Conservation (phyloP, 2,797 vertebrate species). For the Semaprochilodus insignis region DNA sequence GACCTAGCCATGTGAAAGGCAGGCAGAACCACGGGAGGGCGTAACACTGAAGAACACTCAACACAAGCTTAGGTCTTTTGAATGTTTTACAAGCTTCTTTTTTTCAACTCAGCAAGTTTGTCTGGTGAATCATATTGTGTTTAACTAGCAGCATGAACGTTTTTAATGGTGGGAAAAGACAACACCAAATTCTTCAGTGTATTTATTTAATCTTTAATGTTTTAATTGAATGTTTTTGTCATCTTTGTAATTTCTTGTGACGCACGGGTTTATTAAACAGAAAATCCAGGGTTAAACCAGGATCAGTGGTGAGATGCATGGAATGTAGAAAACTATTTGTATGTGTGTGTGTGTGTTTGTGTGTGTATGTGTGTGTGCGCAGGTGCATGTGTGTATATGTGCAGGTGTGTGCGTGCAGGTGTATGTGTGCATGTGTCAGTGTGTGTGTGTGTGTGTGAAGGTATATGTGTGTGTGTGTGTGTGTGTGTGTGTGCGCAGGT, state of each 20-base stretch:
- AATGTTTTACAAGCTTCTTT: background rate
- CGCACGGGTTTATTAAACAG: background rate
- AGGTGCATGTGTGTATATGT: too few species aligned
- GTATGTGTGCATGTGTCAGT: too few species aligned
- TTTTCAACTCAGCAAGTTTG: background rate
- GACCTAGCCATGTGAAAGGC: background rate
- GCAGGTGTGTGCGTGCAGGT: too few species aligned
- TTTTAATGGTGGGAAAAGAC: background rate
- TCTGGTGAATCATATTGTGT: background rate
- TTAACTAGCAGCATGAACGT: background rate
- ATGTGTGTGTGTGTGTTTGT: constrained; percentile 20
- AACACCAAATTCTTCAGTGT: background rate
- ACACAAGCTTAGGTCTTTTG: background rate
- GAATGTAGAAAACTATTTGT: constrained; percentile 5
- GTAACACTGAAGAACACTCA: constrained; percentile 38
- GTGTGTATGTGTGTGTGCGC: background rate
- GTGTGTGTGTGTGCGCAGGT: too few species aligned
- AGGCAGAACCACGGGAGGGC: constrained; percentile 65
- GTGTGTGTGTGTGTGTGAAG: too few species aligned
- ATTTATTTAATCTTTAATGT: background rate
- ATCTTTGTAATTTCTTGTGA: background rate
- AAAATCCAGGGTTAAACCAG: background rate
- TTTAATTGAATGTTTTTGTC: background rate
- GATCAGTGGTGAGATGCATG: background rate
- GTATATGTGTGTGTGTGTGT: too few species aligned